Conservation (phyloP, 35 echinoderm and acorn worm genomes). For the Ophioderma brevispina region DNA sequence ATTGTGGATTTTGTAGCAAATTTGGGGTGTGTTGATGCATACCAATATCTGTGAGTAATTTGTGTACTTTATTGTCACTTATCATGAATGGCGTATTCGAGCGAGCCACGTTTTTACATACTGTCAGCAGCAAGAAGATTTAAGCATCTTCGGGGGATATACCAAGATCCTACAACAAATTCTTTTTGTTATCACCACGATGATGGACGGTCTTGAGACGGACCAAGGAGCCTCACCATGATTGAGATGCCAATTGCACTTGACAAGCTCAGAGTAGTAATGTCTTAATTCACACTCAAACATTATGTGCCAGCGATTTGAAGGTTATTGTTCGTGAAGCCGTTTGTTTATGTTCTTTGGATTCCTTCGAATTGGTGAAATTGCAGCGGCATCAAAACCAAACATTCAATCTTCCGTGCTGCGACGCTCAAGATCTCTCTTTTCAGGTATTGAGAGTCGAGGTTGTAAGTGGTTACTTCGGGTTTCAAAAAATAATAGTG, state of each 20-base stretch:
- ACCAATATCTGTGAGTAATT: not conserved
- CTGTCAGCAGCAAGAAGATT: not conserved
- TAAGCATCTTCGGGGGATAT: not conserved
- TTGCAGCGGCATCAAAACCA: not conserved
- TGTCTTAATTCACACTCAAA: no score
- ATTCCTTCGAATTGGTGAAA: slow-evolving; percentile 5
- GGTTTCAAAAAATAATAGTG: no score
- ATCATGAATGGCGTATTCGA: not conserved
- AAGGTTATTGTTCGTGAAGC: no score
- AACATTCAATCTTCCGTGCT: no score
- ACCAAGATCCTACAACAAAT: not conserved
- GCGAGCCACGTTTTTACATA: not conserved
- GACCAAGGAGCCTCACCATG: no score
- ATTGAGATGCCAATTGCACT: no score
- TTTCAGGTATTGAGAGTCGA: no score
- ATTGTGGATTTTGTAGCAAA: not conserved
- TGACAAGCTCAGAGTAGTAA: no score
- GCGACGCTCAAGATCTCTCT: no score
- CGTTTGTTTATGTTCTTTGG: no score
- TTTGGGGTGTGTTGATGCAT: not conserved
- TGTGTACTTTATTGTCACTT: not conserved
- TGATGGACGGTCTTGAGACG: slow-evolving; percentile 3
- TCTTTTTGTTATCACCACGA: not conserved
- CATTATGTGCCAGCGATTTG: no score
- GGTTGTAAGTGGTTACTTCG: no score